phyloP scores from a whole-genome alignment of 1,140 invertebrate genomes.

The Drosophila pruinosa region DNA sequence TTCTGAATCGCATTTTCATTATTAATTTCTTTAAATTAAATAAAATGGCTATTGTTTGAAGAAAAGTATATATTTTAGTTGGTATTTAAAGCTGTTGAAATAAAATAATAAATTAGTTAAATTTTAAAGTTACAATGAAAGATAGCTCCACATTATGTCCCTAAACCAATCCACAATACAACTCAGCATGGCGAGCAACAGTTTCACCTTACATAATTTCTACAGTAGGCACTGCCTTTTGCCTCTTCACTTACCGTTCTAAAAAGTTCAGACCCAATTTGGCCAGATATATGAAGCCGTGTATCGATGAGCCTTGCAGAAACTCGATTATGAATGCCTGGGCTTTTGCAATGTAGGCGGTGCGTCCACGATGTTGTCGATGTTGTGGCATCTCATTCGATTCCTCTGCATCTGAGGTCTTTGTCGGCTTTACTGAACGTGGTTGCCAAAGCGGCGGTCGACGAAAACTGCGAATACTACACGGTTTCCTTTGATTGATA shows the following conservation, averaged over 20 bases:
- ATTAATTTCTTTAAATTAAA: not conserved
- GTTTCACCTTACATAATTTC: too few species aligned
- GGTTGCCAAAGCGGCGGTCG: slow-evolving; percentile 67
- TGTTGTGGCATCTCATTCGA: not conserved
- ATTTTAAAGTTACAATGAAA: too few species aligned
- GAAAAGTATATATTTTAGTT: too few species aligned
- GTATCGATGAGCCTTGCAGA: slow-evolving; percentile 75
- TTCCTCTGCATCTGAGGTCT: not conserved
- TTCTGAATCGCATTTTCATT: not conserved
- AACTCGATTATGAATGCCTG: slow-evolving; percentile 78
- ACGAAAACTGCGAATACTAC: slow-evolving; percentile 67
- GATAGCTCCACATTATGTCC: too few species aligned
- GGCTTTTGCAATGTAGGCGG: slow-evolving; percentile 51
- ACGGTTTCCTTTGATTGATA: slow-evolving; percentile 53
- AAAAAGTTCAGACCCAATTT: slow-evolving; percentile 73
- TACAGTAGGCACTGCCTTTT: too few species aligned
- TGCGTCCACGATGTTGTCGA: too few species aligned
- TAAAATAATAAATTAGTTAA: too few species aligned
- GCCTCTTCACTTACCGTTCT: slow-evolving; percentile 65
- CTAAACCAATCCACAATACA: too few species aligned
- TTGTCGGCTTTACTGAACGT: not conserved
- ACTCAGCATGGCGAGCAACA: too few species aligned
- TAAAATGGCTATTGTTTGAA: too few species aligned
- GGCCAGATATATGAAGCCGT: slow-evolving; percentile 80
- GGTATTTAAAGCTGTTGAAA: too few species aligned